Conservation (phyloP, 2,113 vertebrate genomes). For the Mellivora capensis region DNA sequence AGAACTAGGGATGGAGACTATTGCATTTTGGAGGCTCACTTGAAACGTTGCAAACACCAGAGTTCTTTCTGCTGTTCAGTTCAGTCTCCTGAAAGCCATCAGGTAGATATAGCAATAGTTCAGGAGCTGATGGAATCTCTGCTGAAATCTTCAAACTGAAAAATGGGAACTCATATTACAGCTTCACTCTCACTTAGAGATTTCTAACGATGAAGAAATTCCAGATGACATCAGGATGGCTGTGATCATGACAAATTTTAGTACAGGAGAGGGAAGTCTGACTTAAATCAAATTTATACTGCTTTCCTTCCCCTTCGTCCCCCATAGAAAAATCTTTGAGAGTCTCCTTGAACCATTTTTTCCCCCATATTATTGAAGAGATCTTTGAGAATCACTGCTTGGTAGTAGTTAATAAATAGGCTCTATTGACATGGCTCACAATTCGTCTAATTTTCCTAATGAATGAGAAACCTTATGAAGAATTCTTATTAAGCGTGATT, state of each 20-base stretch:
- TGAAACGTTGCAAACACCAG: not conserved
- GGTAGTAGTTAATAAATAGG: not conserved
- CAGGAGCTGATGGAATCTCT: not conserved
- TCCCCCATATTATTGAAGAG: not conserved
- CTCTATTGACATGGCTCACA: not conserved
- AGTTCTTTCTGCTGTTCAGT: not conserved
- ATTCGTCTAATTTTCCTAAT: conserved; percentile 45
- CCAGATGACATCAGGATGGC: not conserved
- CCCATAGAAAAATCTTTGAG: conserved; percentile 32
- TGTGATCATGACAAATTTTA: conserved; percentile 18
- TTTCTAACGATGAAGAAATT: not conserved
- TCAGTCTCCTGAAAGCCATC: not conserved
- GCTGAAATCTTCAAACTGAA: not conserved
- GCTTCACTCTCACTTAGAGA: conserved; percentile 18
- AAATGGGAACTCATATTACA: not conserved
- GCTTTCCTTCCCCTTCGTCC: not conserved
- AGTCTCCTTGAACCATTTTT: not conserved
- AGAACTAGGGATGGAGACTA: not conserved
- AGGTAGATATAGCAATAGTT: not conserved
- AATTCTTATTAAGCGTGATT: conserved; percentile 23
- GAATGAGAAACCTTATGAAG: conserved; percentile 43
- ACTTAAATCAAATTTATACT: conserved; percentile 9
- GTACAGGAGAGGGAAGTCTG: not conserved
- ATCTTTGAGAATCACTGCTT: conserved; percentile 37
- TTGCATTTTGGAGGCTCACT: not conserved